Evolutionary conservation across 35 echinoderm and acorn worm species (phyloP), one percentile per base, ranked within the genome.

Genomic region (Lytechinus pictus): DNA sequence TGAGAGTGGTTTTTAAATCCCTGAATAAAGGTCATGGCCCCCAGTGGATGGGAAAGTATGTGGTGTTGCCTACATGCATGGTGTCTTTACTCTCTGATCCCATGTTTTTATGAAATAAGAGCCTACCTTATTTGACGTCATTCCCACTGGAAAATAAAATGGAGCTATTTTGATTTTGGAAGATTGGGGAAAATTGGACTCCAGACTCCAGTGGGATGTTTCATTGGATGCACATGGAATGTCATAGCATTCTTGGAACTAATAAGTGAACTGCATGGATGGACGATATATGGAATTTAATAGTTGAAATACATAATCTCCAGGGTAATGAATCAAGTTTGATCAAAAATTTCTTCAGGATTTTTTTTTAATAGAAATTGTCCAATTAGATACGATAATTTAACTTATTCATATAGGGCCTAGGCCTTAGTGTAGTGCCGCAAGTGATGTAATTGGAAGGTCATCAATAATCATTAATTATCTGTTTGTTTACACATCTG

Each of bases 21-120:
- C n/a, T 16, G 66, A 79, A 79, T 16, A 24, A 7, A 79, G 16
- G 33, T 6, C 21, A 6, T 71, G 24, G 61, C 61, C n/a, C 19
- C 66, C 66, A 79, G n/a, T n/a, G 66, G 66, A 79, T 79, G 66
- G n/a, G 66, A 79, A 79, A 79, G n/a, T 79, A 79, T 79, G 66
- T n/a, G 19, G 21, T 79, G 66, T 79, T 19, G 19, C 21, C 14
- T 79, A 6, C 13, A 11, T 58, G 56, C 56, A 11, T n/a, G 57
- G 57, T 7, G 7, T 79, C 66, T 79, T 58, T 24, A 79, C 66
- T 79, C 16, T 79, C 66, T 79, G 33, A 44, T 24, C 66, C n/a
- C 66, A n/a, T 79, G 66, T 19, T 24, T 24, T 79, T 79, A 79
- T 24, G 21, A 24, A 19, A 79, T 79, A 24, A 79, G 19, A 79